phyloP scores from a whole-genome alignment of 2,888 invertebrate genomes.

The Tetragonisca angustula region DNA sequence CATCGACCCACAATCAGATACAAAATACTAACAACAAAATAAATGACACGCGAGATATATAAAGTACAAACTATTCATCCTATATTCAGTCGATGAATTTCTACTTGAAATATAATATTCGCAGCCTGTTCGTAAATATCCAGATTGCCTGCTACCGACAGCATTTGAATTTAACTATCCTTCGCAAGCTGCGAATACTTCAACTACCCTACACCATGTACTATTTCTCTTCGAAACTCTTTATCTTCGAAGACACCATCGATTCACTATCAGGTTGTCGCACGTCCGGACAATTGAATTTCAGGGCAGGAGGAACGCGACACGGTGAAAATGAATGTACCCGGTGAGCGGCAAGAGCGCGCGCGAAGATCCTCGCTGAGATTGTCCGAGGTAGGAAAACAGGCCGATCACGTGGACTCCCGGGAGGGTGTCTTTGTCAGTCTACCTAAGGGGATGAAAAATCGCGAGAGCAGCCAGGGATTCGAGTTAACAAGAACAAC shows the following conservation, averaged over 20 bases:
- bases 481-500: conserved; percentile 84
- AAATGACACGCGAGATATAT: too few relatives aligned
- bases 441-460: conserved; percentile 81
- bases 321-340: conserved; percentile 62
- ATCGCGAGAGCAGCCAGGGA: conserved; percentile 80
- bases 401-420: conserved; percentile 74
- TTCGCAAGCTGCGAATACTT: too few relatives aligned
- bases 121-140: too few relatives aligned
- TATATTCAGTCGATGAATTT: too few relatives aligned
- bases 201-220: too few relatives aligned
- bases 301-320: not conserved
- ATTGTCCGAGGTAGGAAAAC: conserved; percentile 75
- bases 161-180: too few relatives aligned
- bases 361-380: conserved; percentile 69
- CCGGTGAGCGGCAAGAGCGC: conserved; percentile 59
- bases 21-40: too few relatives aligned
- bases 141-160: too few relatives aligned
- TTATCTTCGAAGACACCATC: too few relatives aligned
- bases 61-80: too few relatives aligned
- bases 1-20: too few relatives aligned
- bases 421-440: conserved; percentile 73
- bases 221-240: not conserved
- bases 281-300: conserved; percentile 31
- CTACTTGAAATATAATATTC: too few relatives aligned
- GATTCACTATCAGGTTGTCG: not conserved